A percentile compares a stretch with the other conserved stretches of the same genome.
Evolutionary conservation across 1,140 invertebrate genomes (phyloP).

Genomic region (Leucophenga varia): DNA sequence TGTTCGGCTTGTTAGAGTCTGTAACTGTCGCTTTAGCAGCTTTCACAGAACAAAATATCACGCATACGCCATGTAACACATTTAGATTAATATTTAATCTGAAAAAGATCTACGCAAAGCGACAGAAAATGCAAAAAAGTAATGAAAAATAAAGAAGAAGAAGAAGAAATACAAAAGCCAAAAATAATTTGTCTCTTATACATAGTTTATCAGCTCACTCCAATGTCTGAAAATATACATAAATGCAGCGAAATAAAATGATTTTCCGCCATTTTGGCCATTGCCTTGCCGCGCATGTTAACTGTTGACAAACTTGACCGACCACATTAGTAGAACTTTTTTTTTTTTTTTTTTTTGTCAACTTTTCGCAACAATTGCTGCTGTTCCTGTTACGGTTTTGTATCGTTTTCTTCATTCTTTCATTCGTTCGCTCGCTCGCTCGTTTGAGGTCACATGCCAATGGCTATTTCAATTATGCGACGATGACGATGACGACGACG

Average conservation of each 20-base stretch:
- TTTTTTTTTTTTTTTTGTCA: not conserved
- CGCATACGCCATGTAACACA: no score
- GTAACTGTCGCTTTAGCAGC: no score
- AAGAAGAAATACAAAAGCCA: not conserved
- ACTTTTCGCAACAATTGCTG: not conserved
- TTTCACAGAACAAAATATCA: no score
- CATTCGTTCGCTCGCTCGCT: not conserved
- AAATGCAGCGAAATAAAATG: not conserved
- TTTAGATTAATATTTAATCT: no score
- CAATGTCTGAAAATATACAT: not conserved
- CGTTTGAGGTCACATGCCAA: slow-evolving; percentile 1
- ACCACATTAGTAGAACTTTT: slow-evolving; percentile 6
- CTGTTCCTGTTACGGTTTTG: not conserved
- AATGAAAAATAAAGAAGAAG: not conserved
- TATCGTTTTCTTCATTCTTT: not conserved
- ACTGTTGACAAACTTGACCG: slow-evolving; percentile 10
- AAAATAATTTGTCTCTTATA: slow-evolving; percentile 6
- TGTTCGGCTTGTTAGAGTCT: no score
- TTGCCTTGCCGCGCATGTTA: not conserved
- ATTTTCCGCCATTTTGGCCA: not conserved
- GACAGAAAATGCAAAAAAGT: not conserved
- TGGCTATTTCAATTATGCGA: not conserved
- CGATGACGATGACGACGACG: not conserved
- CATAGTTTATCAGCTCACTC: not conserved
- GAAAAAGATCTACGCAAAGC: not conserved